A percentile compares a stretch with the other conserved stretches of the same genome.
phyloP scores from a whole-genome alignment of 2,797 vertebrate genomes.

The Taenioides sp. region DNA sequence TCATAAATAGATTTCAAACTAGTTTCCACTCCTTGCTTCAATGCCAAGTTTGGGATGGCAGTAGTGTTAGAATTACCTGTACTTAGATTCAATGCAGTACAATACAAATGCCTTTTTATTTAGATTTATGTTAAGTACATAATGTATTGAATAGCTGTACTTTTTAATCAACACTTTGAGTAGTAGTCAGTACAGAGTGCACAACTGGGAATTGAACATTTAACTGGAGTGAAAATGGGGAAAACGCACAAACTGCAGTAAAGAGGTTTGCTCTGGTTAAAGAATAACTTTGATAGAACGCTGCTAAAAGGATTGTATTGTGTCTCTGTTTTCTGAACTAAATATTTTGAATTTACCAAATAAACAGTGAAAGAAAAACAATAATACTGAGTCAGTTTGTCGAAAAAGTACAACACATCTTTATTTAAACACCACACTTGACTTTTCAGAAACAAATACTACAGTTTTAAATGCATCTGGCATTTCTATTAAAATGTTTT shows the following conservation, averaged over 20 bases:
- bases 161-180: background rate
- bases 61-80: background rate
- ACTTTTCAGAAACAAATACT: slow-evolving; percentile 69
- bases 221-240: background rate
- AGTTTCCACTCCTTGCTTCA: background rate
- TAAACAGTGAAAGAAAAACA: slow-evolving; percentile 1
- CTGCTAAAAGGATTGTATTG: slow-evolving; percentile 24
- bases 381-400: slow-evolving; percentile 28
- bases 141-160: background rate
- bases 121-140: background rate
- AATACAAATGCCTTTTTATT: background rate
- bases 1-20: background rate
- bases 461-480: slow-evolving; percentile 70
- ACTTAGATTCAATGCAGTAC: background rate
- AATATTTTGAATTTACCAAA: background rate
- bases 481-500: slow-evolving; percentile 39
- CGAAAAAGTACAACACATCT: slow-evolving; percentile 70
- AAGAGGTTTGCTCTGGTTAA: slow-evolving; percentile 38
- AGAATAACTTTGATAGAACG: slow-evolving; percentile 55
- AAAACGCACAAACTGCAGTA: slow-evolving; percentile 1
- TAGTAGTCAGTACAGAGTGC: background rate
- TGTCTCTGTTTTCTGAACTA: background rate
- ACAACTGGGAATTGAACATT: background rate
- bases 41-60: background rate
- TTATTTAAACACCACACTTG: slow-evolving; percentile 63